phyloP scores from a whole-genome alignment of 2,113 vertebrate species.

The Leptobrachium leishanense region DNA sequence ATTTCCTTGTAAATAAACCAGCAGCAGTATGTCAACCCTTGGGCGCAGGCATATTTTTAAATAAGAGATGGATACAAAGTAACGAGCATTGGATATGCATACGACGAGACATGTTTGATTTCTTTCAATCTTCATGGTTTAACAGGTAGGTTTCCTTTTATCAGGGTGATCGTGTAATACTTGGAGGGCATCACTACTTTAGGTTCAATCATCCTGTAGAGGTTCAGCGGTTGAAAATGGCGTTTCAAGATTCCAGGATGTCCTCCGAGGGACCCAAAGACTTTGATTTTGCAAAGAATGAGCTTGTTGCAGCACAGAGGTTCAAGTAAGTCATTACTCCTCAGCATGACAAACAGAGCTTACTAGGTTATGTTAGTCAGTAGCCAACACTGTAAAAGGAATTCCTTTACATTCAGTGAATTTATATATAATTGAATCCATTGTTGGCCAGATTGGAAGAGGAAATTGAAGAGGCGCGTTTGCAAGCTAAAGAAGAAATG shows the following conservation, averaged over 20 bases:
- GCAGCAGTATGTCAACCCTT: too few species aligned
- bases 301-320: conserved; percentile 83
- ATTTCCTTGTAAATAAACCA: too few species aligned
- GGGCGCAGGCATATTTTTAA: too few species aligned
- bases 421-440: not conserved
- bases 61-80: too few species aligned
- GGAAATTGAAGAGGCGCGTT: conserved; percentile 87
- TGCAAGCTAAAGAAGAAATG: conserved; percentile 93
- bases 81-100: too few species aligned
- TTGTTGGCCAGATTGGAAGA: conserved; percentile 76
- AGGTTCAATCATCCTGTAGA: conserved; percentile 91
- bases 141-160: not conserved
- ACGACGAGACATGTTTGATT: too few species aligned
- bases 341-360: not conserved
- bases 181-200: conserved; percentile 96
- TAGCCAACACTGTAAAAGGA: too few species aligned
- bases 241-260: conserved; percentile 60
- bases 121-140: too few species aligned
- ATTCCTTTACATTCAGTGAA: too few species aligned
- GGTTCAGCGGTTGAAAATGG: conserved; percentile 75
- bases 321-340: conserved; percentile 72
- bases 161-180: conserved; percentile 90
- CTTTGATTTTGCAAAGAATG: conserved; percentile 95
- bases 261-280: conserved; percentile 79
- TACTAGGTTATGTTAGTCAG: not conserved